These are phyloP conservation scores for Epirrita christyi DNA, from an alignment of 2,888 invertebrate genomes.

Conservation along the genomic window DNA sequence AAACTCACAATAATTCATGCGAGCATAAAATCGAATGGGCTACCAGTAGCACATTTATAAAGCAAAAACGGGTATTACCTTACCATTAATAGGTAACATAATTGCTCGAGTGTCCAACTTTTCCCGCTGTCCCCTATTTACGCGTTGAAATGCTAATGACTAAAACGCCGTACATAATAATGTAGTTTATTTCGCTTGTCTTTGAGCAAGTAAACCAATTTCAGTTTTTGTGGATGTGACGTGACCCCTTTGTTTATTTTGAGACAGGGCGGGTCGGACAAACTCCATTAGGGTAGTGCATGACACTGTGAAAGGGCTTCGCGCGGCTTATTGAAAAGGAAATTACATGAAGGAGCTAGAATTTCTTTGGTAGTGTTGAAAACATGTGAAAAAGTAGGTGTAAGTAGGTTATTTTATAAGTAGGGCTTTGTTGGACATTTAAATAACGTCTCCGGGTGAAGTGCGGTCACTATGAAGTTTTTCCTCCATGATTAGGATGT, in stretches of 20 bases:
- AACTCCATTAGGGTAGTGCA: conserved; percentile 57
- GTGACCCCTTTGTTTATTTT: conserved; percentile 63
- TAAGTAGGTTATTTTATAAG: too few relatives aligned
- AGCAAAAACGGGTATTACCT: too few relatives aligned
- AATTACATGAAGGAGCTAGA: conserved; percentile 28
- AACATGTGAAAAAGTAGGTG: too few relatives aligned
- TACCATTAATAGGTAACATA: neutral
- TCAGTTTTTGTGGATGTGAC: conserved; percentile 45
- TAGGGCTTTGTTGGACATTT: too few relatives aligned
- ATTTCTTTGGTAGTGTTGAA: conserved; percentile 6
- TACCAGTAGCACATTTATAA: too few relatives aligned
- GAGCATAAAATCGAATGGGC: too few relatives aligned
- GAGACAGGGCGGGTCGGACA: conserved; percentile 59
- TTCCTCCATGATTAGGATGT: too few relatives aligned
- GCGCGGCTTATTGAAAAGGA: conserved; percentile 49
- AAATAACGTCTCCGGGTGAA: too few relatives aligned
- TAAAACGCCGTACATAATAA: too few relatives aligned
- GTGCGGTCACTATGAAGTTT: too few relatives aligned
- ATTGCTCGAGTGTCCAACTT: neutral
- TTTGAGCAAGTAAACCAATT: conserved; percentile 41
- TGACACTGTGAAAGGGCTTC: conserved; percentile 50
- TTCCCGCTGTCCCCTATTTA: conserved; percentile 4
- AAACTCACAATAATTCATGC: too few relatives aligned
- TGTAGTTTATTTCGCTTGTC: conserved; percentile 19
- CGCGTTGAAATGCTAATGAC: too few relatives aligned